A percentile compares a stretch with the other conserved stretches of the same genome.
Conservation (phyloP, 2,797 vertebrate species). For the Sebastes nivosus region DNA sequence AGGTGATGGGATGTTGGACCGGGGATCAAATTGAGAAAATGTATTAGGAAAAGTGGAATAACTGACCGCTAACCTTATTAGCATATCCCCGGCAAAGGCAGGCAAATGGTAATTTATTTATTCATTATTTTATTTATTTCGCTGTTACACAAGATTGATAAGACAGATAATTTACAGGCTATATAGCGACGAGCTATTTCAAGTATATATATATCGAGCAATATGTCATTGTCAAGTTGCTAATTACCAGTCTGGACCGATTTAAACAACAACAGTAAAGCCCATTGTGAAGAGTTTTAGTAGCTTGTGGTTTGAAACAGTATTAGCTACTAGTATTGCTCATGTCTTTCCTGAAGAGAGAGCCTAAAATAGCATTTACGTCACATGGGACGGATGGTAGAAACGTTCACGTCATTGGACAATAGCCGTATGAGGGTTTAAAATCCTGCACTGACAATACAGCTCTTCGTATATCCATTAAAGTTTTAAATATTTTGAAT, state of each 20-base stretch:
- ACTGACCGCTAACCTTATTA: constrained; percentile 71
- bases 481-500: background rate
- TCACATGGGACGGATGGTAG: background rate
- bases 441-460: background rate
- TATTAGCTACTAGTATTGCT: background rate
- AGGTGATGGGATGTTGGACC: constrained; percentile 76
- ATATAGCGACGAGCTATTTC: background rate
- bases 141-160: constrained; percentile 33
- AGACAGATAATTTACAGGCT: constrained; percentile 28
- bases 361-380: background rate
- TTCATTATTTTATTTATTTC: constrained; percentile 40
- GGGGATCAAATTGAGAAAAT: constrained; percentile 74
- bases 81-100: constrained; percentile 44
- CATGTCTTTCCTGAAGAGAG: background rate
- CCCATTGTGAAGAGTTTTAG: background rate
- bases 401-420: background rate
- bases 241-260: background rate
- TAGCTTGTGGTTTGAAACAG: background rate
- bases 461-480: background rate
- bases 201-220: background rate
- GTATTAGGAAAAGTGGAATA: constrained; percentile 78
- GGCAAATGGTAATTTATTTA: constrained; percentile 56
- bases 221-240: constrained; percentile 27
- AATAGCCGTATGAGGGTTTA: background rate
- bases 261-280: background rate